Base-by-base conservation (phyloP, 2,888 invertebrate species). In the Drosophila flavopinicola region DNA sequence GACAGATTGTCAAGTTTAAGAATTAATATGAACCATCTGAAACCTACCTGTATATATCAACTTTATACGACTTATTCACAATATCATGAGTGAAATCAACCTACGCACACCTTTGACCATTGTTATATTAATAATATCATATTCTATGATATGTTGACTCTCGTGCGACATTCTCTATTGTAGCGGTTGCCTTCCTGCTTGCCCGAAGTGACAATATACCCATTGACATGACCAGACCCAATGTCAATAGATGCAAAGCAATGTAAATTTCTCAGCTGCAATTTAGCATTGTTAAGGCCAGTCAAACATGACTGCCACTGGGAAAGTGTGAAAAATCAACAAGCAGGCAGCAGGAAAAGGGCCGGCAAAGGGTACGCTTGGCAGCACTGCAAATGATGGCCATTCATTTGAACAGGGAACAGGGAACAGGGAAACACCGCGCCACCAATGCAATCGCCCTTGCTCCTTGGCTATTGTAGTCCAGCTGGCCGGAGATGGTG, bases 261-360 rank as follows among this genome's bases (percentile, higher is more conserved):
- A 85, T 85, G 85, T 66, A 75, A 78, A 85, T 85, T 64, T 38
- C 32, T 29, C 48, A 58, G 52, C 65, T 65, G 78, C 58, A 66
- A 45, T 61, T 66, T 59, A 51, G 38, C 42, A 38, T 38, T 37
- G 33, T 53, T 52, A 56, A 66, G 49, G 51, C 41, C 51, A 66
- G 42, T 54, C 39, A 53, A 60, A 63, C 66, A 38, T 24, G 54
- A 41, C 33, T 39, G 41, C 41, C 39, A 6, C 17, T 47, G 32
- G 5, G n/a, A 24, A 5, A 17, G 20, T 35, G 39, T 24, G 32
- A 45, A 56, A 75, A 71, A 42, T 45, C 72, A 75, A 61, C 66
- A 75, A 38, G 27, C 37, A 15, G 44, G 15, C 42, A 39, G 35
- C 23, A 30, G 39, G 39, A 44, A 49, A 30, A 30, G 23, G n/a